phyloP scores from a whole-genome alignment of 2,113 vertebrate genomes.

The Mobula hypostoma region DNA sequence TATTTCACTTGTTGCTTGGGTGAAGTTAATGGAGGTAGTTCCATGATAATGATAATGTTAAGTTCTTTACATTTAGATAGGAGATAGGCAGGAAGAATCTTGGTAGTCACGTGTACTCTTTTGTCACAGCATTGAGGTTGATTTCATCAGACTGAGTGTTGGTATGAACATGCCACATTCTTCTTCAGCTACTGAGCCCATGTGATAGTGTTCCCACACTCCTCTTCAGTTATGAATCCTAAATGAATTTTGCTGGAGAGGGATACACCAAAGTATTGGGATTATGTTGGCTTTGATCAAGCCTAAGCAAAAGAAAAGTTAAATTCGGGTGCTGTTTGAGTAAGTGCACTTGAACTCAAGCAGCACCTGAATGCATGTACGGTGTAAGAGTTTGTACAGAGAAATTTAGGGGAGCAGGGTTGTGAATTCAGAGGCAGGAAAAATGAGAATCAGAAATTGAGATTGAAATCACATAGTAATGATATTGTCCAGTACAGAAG shows the following conservation, averaged over 20 bases:
- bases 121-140: background rate
- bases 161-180: background rate
- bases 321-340: background rate
- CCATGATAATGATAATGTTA: background rate
- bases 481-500: background rate
- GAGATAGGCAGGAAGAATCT: background rate
- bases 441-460: background rate
- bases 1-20: background rate
- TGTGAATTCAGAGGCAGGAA: background rate
- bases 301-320: background rate
- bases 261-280: background rate
- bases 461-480: background rate
- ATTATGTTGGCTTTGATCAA: background rate
- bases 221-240: background rate
- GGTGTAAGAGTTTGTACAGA: background rate
- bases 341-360: background rate
- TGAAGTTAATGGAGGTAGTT: background rate
- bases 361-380: background rate
- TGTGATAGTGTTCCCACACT: background rate
- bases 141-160: background rate
- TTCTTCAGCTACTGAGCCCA: background rate
- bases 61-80: background rate
- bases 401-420: background rate
- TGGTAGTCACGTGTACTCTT: background rate
- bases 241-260: background rate